phyloP scores from a whole-genome alignment of 2,113 vertebrate species.

The Mobula birostris region DNA sequence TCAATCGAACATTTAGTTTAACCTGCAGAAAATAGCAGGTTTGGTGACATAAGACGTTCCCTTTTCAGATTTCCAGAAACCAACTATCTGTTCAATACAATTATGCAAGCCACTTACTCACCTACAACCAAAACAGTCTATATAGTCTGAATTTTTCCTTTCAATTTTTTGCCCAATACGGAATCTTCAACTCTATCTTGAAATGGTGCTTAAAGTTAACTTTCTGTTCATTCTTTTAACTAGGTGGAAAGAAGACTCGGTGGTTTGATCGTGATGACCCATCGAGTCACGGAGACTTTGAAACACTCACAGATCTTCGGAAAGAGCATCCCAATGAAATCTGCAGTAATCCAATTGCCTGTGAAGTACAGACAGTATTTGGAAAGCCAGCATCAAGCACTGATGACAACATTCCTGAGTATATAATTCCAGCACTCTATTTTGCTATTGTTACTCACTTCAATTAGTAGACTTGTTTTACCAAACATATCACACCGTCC shows the following conservation, averaged over 20 bases:
- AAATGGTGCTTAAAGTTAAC: neutral
- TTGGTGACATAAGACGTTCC: neutral
- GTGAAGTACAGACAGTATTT: conserved; percentile 46
- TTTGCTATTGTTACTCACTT: neutral
- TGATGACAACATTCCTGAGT: conserved; percentile 30
- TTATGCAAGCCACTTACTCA: neutral
- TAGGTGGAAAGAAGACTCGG: conserved; percentile 44
- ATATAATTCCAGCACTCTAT: neutral
- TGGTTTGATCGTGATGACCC: conserved; percentile 50
- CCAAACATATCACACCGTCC: neutral
- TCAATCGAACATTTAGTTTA: neutral
- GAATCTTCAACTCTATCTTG: neutral
- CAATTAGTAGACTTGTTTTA: neutral
- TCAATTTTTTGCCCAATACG: neutral
- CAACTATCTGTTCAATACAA: neutral
- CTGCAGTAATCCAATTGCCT: conserved; percentile 46
- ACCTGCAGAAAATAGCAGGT: neutral
- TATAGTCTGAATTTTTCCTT: neutral
- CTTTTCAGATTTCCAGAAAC: neutral
- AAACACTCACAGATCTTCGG: conserved; percentile 43
- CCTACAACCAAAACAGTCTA: neutral
- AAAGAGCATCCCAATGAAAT: conserved; percentile 39
- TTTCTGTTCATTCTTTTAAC: neutral
- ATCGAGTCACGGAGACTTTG: conserved; percentile 45
- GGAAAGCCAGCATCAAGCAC: conserved; percentile 43